Conservation (phyloP, 2,797 vertebrate species). For the Champsocephalus esox region DNA sequence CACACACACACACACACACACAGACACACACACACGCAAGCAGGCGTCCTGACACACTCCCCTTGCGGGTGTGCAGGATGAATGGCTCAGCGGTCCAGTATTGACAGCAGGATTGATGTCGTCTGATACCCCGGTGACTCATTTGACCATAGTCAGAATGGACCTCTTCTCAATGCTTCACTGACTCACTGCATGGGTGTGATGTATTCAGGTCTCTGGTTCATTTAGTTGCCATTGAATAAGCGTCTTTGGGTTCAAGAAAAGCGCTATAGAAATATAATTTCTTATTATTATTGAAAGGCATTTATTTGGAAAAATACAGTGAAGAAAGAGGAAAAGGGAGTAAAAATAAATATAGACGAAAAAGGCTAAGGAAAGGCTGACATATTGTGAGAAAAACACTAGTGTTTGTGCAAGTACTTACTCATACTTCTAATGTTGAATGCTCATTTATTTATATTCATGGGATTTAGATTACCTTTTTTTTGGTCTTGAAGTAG, state of each 20-base stretch:
- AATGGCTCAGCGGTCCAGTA: slow-evolving; percentile 63
- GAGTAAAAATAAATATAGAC: neutral
- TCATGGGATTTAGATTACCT: no score
- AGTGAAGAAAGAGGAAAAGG: neutral
- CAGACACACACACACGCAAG: neutral
- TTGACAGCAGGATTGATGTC: slow-evolving; percentile 70
- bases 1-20: neutral
- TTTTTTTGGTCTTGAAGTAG: no score
- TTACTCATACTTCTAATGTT: neutral
- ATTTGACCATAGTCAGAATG: slow-evolving; percentile 69
- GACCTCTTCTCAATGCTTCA: slow-evolving; percentile 51
- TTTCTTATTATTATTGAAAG: slow-evolving; percentile 21
- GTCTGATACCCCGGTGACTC: slow-evolving; percentile 72
- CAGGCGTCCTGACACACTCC: slow-evolving; percentile 14
- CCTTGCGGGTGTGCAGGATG: slow-evolving; percentile 45
- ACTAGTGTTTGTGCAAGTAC: neutral
- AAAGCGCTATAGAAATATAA: no score
- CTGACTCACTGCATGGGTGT: slow-evolving; percentile 25
- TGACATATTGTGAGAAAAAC: neutral
- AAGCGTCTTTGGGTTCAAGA: no score
- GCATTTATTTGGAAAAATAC: slow-evolving; percentile 12
- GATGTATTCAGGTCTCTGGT: slow-evolving; percentile 23
- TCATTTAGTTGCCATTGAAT: slow-evolving; percentile 14
- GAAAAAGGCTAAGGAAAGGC: neutral
- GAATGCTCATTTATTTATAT: neutral